phyloP scores from a whole-genome alignment of 2,888 invertebrate genomes.

The Drosophila engyochracea region DNA sequence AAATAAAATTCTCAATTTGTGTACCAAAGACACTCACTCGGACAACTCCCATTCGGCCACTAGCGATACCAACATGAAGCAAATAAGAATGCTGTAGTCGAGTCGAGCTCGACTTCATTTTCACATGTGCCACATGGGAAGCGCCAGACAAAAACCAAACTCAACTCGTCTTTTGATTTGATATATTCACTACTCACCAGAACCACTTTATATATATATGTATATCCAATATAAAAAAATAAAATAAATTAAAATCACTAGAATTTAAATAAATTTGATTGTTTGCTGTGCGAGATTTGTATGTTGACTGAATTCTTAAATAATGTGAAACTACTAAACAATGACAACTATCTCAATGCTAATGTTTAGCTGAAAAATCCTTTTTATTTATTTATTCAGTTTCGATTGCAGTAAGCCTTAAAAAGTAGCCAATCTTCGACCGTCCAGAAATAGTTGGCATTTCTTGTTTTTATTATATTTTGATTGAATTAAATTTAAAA shows the following conservation, averaged over 20 bases:
- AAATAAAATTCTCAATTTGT: constrained; percentile 37
- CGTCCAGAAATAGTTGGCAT: background rate
- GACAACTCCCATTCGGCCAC: background rate
- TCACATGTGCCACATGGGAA: background rate
- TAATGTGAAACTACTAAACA: background rate
- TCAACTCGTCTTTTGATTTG: background rate
- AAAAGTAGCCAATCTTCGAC: background rate
- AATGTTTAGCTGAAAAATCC: background rate
- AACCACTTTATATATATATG: background rate
- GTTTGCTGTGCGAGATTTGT: background rate
- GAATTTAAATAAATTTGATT: background rate
- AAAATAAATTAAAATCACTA: too few relatives aligned
- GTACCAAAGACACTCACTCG: background rate
- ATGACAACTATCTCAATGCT: background rate
- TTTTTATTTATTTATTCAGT: background rate
- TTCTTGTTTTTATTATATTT: background rate
- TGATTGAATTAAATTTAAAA: background rate
- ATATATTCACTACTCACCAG: background rate
- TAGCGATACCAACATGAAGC: background rate
- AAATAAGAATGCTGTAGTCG: background rate
- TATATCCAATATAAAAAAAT: background rate
- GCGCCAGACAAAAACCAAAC: background rate
- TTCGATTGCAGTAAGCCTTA: background rate
- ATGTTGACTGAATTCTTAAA: background rate
- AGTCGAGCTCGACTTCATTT: background rate